A percentile compares a stretch with the other conserved stretches of the same genome.
These are phyloP conservation scores for Eospalax fontanierii DNA, from an alignment of 2,797 vertebrate species.

Conservation along the genomic window DNA sequence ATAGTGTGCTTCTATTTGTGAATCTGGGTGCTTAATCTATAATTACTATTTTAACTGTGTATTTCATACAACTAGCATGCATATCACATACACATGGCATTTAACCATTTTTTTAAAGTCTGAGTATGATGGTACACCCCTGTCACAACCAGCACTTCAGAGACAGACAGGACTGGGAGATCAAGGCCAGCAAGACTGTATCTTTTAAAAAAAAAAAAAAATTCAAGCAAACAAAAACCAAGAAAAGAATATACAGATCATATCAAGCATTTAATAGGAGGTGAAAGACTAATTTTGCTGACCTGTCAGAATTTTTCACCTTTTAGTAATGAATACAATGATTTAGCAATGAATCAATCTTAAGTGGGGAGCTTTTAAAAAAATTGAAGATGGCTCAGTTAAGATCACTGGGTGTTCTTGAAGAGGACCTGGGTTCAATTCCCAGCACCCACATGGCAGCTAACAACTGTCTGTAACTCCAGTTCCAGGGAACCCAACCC, in stretches of 20 bases:
- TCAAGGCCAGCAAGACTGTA: not conserved
- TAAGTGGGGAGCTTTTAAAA: too few species aligned
- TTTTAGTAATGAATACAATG: conserved; percentile 47
- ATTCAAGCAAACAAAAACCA: not conserved
- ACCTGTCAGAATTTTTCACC: conserved; percentile 24
- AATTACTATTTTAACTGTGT: conserved; percentile 29
- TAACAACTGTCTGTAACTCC: too few species aligned
- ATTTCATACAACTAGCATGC: conserved; percentile 9
- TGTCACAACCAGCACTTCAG: not conserved
- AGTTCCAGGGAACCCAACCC: too few species aligned
- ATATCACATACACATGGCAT: conserved; percentile 4
- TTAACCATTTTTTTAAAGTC: not conserved
- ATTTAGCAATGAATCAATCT: conserved; percentile 23
- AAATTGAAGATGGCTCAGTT: too few species aligned
- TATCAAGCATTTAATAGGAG: conserved; percentile 31
- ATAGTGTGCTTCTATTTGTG: not conserved
- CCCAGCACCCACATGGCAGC: too few species aligned
- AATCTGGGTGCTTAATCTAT: not conserved
- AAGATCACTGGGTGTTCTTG: too few species aligned
- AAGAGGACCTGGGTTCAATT: too few species aligned
- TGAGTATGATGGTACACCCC: not conserved
- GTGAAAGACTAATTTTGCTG: not conserved
- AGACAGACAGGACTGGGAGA: not conserved
- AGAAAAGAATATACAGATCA: not conserved
- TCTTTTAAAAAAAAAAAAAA: too few species aligned